Base-by-base conservation (phyloP, 1,140 invertebrate genomes). In the Trichomalopsis sarcophagae region DNA sequence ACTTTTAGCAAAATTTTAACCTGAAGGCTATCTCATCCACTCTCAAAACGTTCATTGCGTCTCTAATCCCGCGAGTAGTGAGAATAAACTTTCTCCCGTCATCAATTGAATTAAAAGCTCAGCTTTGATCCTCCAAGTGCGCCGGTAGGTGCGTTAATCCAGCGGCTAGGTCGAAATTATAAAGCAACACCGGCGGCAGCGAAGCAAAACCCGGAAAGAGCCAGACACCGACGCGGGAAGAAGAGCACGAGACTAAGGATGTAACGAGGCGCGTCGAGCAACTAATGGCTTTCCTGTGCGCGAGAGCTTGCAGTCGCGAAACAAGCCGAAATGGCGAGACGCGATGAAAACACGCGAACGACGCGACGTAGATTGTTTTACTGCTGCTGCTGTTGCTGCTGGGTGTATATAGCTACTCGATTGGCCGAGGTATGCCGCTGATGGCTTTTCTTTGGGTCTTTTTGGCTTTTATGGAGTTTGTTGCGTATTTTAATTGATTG, bases 191-290 rank as follows among this genome's bases (percentile, higher is more conserved):
- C 23, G 36, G 36, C 33, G 73, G 73, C 27, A 33, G 73, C 73
- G 21, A n/a, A 50, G 75, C 75, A 47, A 50, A 77, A 50, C 75
- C n/a, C 6, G 27, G 44, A 40, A 55, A n/a, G 55, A 66, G 55
- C 17, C 21, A 62, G 55, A n/a, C 55, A 62, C 17, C 40, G 40
- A 9, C 10, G 40, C 7, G 40, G 7, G 73, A 33, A 44, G 68
- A n/a, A 30, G 50, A 47, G 62, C 23, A 40, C 21, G 23, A 73
- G 47, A 50, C 68, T 73, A 73, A 73, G 80, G 80, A 62, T 23
- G 82, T 77, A 83, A 83, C 50, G 74, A 69, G 82, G 82, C 82
- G 82, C 13, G 82, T 69, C 82, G 74, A 83, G 74, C n/a, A 77
- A 77, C 62, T 83, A 83, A 83, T 83, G 82, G 82, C 21, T 50